Evolutionary conservation across 2,113 vertebrate species (phyloP).

Genomic region (Rhineura floridana): DNA sequence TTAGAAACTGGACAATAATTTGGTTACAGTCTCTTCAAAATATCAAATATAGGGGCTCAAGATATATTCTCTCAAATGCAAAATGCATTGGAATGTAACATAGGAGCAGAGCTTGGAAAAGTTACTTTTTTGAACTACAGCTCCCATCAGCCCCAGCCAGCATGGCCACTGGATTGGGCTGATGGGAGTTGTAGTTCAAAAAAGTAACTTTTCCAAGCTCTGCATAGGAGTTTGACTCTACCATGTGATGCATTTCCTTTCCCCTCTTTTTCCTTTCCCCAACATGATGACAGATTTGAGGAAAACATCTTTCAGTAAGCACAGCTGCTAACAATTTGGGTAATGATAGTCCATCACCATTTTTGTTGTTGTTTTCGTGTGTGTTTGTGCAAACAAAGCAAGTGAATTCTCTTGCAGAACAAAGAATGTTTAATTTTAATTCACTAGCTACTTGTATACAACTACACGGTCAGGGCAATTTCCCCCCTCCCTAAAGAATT

Average conservation of each 20-base stretch:
- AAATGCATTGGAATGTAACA: constrained; percentile 53
- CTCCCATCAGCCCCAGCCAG: too few species aligned
- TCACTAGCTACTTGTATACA: constrained; percentile 60
- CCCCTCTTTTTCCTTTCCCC: constrained; percentile 19
- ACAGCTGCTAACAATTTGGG: constrained; percentile 80
- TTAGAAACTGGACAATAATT: neutral
- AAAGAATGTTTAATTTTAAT: constrained; percentile 62
- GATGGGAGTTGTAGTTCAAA: too few species aligned
- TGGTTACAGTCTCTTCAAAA: neutral
- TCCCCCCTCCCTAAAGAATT: too few species aligned
- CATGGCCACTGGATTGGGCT: too few species aligned
- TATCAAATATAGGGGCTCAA: constrained; percentile 49
- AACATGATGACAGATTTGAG: constrained; percentile 72
- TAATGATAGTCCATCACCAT: constrained; percentile 77
- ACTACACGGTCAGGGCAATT: constrained; percentile 61
- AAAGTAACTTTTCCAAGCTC: too few species aligned
- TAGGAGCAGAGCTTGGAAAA: too few species aligned
- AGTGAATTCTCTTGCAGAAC: constrained; percentile 61
- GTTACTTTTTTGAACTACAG: too few species aligned
- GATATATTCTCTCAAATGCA: constrained; percentile 48
- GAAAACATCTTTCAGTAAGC: constrained; percentile 73
- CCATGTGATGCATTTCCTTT: constrained; percentile 61
- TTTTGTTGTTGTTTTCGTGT: constrained; percentile 35
- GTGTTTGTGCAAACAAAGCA: constrained; percentile 57
- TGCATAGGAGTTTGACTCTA: constrained; percentile 55